Evolutionary conservation across 2,113 vertebrate genomes (phyloP).

Genomic region (Grus americana): DNA sequence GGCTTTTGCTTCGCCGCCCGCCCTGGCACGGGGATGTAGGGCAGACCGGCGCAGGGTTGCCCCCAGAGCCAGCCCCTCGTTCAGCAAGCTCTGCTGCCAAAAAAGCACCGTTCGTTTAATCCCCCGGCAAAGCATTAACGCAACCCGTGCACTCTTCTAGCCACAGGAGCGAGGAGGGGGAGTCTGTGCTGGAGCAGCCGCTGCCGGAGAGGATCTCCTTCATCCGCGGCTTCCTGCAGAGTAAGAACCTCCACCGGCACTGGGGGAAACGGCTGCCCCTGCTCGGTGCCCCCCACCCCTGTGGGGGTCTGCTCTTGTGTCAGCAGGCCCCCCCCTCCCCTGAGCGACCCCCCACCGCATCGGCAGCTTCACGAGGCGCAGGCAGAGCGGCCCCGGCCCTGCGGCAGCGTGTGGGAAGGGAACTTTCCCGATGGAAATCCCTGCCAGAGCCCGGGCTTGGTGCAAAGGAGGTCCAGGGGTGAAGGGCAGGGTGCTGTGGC

Average conservation of each 20-base stretch:
- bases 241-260: constrained; percentile 68
- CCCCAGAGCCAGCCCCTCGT: neutral
- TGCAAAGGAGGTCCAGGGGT: neutral
- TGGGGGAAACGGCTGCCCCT: neutral
- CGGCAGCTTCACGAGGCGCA: neutral
- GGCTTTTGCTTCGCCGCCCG: neutral
- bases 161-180: constrained; percentile 72
- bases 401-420: neutral
- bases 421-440: neutral
- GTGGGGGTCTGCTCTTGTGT: neutral
- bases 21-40: neutral
- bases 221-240: constrained; percentile 80
- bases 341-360: fast-evolving
- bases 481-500: neutral
- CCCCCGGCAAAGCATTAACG: neutral
- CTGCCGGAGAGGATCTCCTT: constrained; percentile 73
- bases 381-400: neutral
- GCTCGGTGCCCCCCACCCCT: neutral
- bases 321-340: neutral
- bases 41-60: fast-evolving
- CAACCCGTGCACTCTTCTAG: constrained; percentile 51
- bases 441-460: neutral
- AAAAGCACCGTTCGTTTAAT: fast-evolving
- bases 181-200: constrained; percentile 41
- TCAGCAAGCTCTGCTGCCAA: fast-evolving